Base-by-base conservation (phyloP, 2,797 vertebrate species). In the Schizopygopsis pylzovi region DNA sequence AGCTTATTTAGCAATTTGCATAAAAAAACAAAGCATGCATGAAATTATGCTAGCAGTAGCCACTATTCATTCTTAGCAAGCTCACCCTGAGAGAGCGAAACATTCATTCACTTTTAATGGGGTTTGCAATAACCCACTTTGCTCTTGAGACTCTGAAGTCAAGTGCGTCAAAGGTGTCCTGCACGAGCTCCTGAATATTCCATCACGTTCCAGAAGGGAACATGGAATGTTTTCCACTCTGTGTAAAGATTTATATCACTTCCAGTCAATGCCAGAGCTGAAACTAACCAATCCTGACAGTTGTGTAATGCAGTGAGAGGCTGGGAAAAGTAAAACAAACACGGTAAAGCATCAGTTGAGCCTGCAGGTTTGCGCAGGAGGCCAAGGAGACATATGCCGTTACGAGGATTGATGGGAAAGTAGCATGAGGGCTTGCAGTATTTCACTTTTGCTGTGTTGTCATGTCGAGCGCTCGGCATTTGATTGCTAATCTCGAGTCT, bases 91-190 rank as follows among this genome's bases (percentile, higher is more conserved):
- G 75, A 75, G 70, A 83, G 77, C 16, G 59, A 86, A 78, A 81
- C 20, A 33, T 85, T 87, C 87, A 86, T 88, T 87, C 81, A 87
- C 45, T 86, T 85, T 87, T 89, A 89, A 89, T 88, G 85, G 45
- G 56, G 59, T 78, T 78, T 81, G 68, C 68, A 83, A 82, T 85
- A 77, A 78, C 73, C 84, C 80, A 43, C 43, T 52, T 68, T 54
- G 78, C 85, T 65, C 79, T 49, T 76, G 85, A 83, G 85, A 79
- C 54, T 83, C 83, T 59, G 4, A 6, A 88, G 82, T 86, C 78
- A 82, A 88, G 73, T 71, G 85, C 85, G 67, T 87, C 77, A 78
- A 84, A 89, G 87, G 85, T 88, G 79, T 82, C 86, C 45, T 39
- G 49, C 63, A 73, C 52, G 15, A 82, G n/a, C 82, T 70, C 52